Conservation (phyloP, 2,113 vertebrate genomes). For the Toxotes jaculatrix region DNA sequence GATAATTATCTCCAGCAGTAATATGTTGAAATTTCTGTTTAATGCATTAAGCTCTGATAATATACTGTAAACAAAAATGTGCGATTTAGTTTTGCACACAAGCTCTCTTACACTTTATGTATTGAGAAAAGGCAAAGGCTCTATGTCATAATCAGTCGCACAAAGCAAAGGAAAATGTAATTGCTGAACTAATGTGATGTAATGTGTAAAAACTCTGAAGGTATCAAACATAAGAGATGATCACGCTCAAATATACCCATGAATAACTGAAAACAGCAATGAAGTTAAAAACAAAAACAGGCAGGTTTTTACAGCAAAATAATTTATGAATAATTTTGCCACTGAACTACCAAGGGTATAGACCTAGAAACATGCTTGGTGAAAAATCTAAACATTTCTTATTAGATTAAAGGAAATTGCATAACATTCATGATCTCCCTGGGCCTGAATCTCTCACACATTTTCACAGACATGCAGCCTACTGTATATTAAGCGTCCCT, state of each 20-base stretch:
- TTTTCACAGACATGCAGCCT: conserved; percentile 7
- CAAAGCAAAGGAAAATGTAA: neutral
- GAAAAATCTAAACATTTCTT: neutral
- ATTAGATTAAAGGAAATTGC: conserved; percentile 24
- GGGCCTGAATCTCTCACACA: conserved; percentile 18
- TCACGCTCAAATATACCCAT: neutral
- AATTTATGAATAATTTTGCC: neutral
- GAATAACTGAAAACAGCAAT: neutral
- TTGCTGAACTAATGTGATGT: conserved; percentile 7
- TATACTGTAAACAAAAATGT: conserved; percentile 12
- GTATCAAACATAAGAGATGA: neutral
- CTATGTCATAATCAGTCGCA: neutral
- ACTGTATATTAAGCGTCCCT: conserved; percentile 32
- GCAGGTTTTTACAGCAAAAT: neutral
- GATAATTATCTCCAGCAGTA: conserved; percentile 21
- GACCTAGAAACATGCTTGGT: neutral
- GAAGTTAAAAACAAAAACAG: neutral
- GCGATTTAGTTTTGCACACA: conserved; percentile 9
- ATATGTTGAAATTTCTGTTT: neutral
- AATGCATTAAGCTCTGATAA: conserved; percentile 12
- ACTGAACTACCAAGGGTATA: neutral
- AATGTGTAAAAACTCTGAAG: neutral
- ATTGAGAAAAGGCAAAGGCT: neutral
- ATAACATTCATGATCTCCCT: conserved; percentile 42
- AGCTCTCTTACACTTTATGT: neutral